Conservation (phyloP, 2,888 invertebrate species). For the Pseudococcus viburni region DNA sequence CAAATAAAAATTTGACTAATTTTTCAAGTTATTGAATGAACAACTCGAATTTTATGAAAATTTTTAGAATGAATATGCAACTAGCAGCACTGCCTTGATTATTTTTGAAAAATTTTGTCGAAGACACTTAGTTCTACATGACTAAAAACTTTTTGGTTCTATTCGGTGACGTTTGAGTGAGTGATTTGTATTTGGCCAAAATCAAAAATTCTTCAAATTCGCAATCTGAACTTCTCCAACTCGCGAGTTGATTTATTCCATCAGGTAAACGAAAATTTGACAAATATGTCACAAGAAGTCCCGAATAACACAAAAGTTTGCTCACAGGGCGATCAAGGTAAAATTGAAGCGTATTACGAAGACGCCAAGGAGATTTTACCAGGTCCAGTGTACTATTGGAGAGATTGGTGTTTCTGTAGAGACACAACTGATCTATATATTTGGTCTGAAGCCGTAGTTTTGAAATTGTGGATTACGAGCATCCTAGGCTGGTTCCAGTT, state of each 20-base stretch:
- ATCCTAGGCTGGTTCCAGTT: conserved; percentile 99
- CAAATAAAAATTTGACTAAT: no score
- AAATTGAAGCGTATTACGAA: conserved; percentile 72
- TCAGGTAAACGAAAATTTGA: conserved; percentile 9
- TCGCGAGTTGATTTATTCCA: conserved; percentile 31
- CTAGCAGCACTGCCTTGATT: no score
- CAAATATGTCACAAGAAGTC: background rate
- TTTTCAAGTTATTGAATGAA: no score
- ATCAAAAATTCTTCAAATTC: no score
- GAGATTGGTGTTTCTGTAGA: conserved; percentile 96
- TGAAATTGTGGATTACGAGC: conserved; percentile 96
- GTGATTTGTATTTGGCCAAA: no score
- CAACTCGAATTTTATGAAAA: no score
- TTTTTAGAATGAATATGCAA: no score
- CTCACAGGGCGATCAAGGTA: conserved; percentile 67
- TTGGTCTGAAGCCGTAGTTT: conserved; percentile 96
- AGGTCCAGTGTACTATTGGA: conserved; percentile 96
- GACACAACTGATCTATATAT: conserved; percentile 98
- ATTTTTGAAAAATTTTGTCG: no score
- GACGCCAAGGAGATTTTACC: conserved; percentile 91
- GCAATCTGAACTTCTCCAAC: no score
- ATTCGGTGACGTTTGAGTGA: no score
- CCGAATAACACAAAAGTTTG: background rate
- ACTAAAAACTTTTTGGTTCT: no score
- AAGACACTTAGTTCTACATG: no score